Conservation (phyloP, 2,888 invertebrate species). For the Polylopha cassiicola region DNA sequence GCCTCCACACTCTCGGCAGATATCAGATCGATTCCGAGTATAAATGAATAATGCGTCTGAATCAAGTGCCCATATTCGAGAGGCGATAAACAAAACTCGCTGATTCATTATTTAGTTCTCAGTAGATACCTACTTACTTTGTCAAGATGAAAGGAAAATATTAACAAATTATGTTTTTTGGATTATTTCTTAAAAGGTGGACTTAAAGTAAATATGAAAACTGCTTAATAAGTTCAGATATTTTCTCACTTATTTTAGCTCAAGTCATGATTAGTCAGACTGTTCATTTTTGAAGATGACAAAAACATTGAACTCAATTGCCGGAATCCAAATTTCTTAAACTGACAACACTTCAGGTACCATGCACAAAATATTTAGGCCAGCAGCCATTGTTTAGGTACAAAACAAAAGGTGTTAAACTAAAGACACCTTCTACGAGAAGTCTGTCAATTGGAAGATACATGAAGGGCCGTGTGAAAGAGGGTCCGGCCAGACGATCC, state of each 20-base stretch:
- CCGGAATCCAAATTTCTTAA: no score
- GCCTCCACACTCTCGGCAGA: slow-evolving; percentile 46
- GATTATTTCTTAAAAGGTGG: no score
- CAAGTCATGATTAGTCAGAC: no score
- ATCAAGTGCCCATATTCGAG: slow-evolving; percentile 16
- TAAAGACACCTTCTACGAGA: slow-evolving; percentile 17
- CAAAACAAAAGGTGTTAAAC: slow-evolving; percentile 3
- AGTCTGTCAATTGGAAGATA: slow-evolving; percentile 35
- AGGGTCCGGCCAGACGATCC: slow-evolving; percentile 44
- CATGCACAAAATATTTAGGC: slow-evolving; percentile 5
- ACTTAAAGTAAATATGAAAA: no score
- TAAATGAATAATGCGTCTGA: slow-evolving; percentile 46
- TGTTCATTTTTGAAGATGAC: no score
- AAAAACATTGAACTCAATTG: no score
- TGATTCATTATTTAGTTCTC: slow-evolving; percentile 25
- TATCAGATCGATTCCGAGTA: slow-evolving; percentile 51
- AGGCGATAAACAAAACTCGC: slow-evolving; percentile 23
- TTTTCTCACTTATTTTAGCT: no score
- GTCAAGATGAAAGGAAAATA: slow-evolving; percentile 11
- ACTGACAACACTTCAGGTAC: no score
- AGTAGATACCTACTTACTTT: slow-evolving; percentile 8
- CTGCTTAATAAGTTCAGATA: no score
- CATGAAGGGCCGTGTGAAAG: slow-evolving; percentile 55
- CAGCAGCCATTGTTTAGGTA: slow-evolving; percentile 2
- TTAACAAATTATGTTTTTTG: no score